Conservation (phyloP, 2,797 vertebrate genomes). For the Chaetodon trifasciatus region DNA sequence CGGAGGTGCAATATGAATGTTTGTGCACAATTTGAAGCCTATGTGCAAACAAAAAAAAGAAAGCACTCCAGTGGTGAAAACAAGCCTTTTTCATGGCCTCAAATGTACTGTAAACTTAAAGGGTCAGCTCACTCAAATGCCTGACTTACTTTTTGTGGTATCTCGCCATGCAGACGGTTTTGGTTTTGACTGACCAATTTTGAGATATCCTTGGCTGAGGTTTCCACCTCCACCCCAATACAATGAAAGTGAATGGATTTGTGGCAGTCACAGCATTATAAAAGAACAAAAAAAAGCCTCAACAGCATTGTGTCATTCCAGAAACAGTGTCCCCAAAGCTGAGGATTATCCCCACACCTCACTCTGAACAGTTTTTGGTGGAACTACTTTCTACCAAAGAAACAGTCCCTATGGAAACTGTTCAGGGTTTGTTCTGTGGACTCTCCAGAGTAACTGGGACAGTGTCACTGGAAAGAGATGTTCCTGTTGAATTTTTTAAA, state of each 20-base stretch:
- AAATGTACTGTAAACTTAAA: slow-evolving; percentile 22
- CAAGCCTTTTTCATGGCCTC: neutral
- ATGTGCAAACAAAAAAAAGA: neutral
- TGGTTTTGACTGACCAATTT: neutral
- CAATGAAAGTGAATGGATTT: neutral
- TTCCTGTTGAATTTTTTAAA: slow-evolving; percentile 52
- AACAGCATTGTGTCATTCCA: slow-evolving; percentile 10
- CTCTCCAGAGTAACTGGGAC: slow-evolving; percentile 45
- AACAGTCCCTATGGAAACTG: slow-evolving; percentile 18
- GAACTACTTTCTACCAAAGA: slow-evolving; percentile 25
- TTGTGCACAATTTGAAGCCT: slow-evolving; percentile 6
- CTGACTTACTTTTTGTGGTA: slow-evolving; percentile 2
- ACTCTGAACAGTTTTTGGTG: slow-evolving; percentile 11
- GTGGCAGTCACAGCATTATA: neutral
- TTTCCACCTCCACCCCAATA: neutral
- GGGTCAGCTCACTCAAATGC: neutral
- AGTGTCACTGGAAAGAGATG: slow-evolving; percentile 34
- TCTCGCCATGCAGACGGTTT: slow-evolving; percentile 1
- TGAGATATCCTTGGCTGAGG: neutral
- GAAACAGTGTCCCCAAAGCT: slow-evolving; percentile 17
- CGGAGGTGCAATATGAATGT: slow-evolving; percentile 25
- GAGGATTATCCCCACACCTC: slow-evolving; percentile 8
- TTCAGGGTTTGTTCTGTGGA: slow-evolving; percentile 40
- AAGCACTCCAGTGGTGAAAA: neutral
- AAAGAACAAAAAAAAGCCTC: neutral